Evolutionary conservation across 2,797 vertebrate species (phyloP), one percentile per base, ranked within the genome.

Genomic region (Allobates femoralis): DNA sequence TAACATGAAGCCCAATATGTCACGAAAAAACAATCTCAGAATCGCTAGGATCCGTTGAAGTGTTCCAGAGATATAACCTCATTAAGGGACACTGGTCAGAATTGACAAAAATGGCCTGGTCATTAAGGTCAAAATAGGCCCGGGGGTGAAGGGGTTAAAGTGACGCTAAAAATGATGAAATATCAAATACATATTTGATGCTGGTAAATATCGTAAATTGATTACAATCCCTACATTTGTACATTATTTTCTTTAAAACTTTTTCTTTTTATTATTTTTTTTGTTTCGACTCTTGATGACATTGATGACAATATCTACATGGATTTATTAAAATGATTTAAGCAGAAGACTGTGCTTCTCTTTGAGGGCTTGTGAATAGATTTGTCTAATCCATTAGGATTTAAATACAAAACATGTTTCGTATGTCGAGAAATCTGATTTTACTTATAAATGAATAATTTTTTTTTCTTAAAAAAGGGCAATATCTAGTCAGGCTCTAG

Each of bases 401-500:
- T 74, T 41, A 83, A 83, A 83, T 74, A 75, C 32, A 55, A 83
- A 83, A 60, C 69, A 46, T 46, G n/a, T 56, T 83, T 71, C 53
- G 46, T 50, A 60, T 58, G 53, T 30, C 2, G 16, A 56, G 14
- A 83, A 74, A 74, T 75, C 55, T 74, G 55, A 83, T 83, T 83
- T 56, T 74, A 19, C 23, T 74, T 82, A 82, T 37, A 83, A 83
- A 41, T 15, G 16, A 83, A 83, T 60, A 75, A 41, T 51, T n/a
- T n/a, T n/a, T n/a, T n/a, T n/a, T n/a, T n/a, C n/a, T n/a, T n/a
- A n/a, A n/a, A 55, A 80, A 71, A 71, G 21, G 19, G 21, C 80
- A 76, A 53, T 88, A 66, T 90, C 75, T 85, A 83, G 89, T 88
- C 79, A 2, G 46, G 86, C 74, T 2, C 64, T 83, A 14, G 50